Base-by-base conservation (phyloP, 1,140 invertebrate species). In the Lasioglossum baleicum region DNA sequence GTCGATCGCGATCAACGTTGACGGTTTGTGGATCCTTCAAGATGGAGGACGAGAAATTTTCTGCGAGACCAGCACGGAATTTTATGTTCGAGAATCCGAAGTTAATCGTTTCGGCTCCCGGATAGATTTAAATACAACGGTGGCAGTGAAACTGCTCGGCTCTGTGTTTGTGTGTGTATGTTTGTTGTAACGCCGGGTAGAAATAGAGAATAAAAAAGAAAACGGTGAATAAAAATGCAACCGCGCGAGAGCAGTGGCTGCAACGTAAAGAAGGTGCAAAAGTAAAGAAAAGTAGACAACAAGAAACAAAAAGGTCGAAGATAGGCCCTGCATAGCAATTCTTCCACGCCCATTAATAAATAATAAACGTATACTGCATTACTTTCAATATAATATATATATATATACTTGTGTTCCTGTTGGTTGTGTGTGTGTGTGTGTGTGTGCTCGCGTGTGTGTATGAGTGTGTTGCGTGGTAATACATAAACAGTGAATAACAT, bases 401-500 rank as follows among this genome's bases (percentile, higher is more conserved):
- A 13, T 20, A 35, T 35, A 35, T 35, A 35, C 35, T 10, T 8
- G 44, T 48, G 44, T 48, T 48, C 13, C 44, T 48, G 44, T 48
- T 48, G 0, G 13, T 48, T 0, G 7, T 48, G 8, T 48, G 7
- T 64, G 5, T 53, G 8, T 65, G 26, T 76, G 44, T 26, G 68
- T 66, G 63, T 78, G 44, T 83, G 65, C 56, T 44, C 80, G 53
- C 64, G 60, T 63, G 22, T 63, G 61, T 66, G 69, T 84, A 76
- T 87, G 75, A 71, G 78, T 20, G 66, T 88, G 8, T 56, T 82
- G 78, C 78, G 67, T 80, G 65, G 75, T 65, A 80, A 87, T 88
- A 88, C 75, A 84, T 86, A 92, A 92, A 91, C 90, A 92, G 90
- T 90, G 85, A 92, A 92, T 91, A 93, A 92, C 90, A 91, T 91